Evolutionary conservation across 2,888 invertebrate species (phyloP).

Genomic region (Augiades crinisus): DNA sequence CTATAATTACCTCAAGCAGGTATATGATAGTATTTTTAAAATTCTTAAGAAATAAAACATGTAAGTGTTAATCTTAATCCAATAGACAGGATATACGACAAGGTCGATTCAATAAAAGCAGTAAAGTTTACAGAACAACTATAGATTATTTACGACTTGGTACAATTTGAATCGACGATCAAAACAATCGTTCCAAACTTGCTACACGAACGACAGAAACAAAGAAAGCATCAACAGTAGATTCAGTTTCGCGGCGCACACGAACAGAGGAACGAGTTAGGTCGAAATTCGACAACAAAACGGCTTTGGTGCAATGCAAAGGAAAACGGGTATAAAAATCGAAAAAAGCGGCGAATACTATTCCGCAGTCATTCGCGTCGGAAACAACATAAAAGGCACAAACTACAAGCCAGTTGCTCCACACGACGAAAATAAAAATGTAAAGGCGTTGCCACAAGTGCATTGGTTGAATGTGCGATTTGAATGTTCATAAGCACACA

Average conservation of each 20-base stretch:
- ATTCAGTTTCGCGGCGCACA: conserved; percentile 1
- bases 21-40: no score
- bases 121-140: no score
- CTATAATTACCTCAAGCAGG: no score
- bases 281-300: conserved; percentile 23
- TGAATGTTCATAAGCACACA: no score
- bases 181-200: not conserved
- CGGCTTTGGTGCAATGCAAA: conserved; percentile 25
- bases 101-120: no score
- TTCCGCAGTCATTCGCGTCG: conserved; percentile 28
- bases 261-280: conserved; percentile 1
- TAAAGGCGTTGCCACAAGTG: conserved; percentile 16
- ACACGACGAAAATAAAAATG: conserved; percentile 30
- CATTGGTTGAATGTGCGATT: conserved; percentile 2
- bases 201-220: not conserved
- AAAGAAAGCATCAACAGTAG: not conserved
- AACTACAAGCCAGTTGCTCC: conserved; percentile 15
- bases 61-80: no score
- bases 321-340: conserved; percentile 25
- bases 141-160: no score
- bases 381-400: conserved; percentile 31
- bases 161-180: no score
- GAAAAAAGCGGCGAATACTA: conserved; percentile 12
- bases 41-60: no score
- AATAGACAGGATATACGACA: no score